phyloP scores from a whole-genome alignment of 1,140 invertebrate genomes.

The Drosophila orosa region DNA sequence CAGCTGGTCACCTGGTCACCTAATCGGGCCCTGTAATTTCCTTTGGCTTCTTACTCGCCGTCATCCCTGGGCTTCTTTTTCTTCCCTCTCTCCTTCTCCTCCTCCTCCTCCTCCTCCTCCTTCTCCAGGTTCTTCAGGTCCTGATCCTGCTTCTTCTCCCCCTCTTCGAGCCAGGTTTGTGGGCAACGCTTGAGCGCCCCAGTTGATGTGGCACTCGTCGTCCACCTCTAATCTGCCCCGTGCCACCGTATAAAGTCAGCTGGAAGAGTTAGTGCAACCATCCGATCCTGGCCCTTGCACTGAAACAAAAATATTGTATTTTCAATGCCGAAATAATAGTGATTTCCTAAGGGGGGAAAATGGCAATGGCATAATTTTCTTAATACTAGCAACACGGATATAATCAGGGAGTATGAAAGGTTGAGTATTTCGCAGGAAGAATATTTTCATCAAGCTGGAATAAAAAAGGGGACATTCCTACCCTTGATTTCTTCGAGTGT shows the following conservation, averaged over 20 bases:
- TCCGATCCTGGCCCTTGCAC: slow-evolving; percentile 8
- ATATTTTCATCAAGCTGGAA: neutral
- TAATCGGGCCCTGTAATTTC: slow-evolving; percentile 28
- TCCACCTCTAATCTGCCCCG: slow-evolving; percentile 51
- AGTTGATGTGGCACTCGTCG: slow-evolving; percentile 64
- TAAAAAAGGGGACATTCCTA: neutral
- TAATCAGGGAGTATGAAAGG: neutral
- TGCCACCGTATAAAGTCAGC: slow-evolving; percentile 53
- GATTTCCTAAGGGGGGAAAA: neutral
- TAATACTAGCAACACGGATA: neutral
- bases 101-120: neutral
- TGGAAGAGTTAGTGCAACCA: slow-evolving; percentile 48
- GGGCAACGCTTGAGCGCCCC: slow-evolving; percentile 64
- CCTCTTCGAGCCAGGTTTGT: slow-evolving; percentile 5
- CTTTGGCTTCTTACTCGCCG: slow-evolving; percentile 21
- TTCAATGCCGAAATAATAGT: too few relatives aligned
- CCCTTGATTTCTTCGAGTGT: slow-evolving; percentile 22
- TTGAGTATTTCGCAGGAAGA: too few relatives aligned
- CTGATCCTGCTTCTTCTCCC: slow-evolving; percentile 33
- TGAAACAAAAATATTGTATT: neutral
- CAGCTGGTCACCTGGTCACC: slow-evolving; percentile 41
- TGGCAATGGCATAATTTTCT: neutral
- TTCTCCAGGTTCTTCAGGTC: neutral
- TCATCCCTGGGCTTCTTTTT: slow-evolving; percentile 3
- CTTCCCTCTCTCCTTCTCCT: neutral